phyloP scores from a whole-genome alignment of 2,888 invertebrate species.

The Deilephila porcellus region DNA sequence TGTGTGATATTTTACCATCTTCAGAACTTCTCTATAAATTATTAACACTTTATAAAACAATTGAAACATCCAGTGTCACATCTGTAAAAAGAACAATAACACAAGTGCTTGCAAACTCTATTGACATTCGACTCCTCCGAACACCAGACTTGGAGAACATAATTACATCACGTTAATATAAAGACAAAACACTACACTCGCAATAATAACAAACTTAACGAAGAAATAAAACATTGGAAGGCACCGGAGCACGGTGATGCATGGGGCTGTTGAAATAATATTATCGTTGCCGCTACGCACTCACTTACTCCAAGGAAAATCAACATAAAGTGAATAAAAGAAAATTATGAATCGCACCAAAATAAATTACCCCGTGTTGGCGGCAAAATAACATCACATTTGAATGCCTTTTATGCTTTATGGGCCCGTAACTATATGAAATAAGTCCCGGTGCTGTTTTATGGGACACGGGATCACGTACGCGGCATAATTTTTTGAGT shows the following conservation, averaged over 20 bases:
- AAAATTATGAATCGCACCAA: constrained; percentile 84
- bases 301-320: constrained; percentile 82
- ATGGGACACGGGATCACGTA: constrained; percentile 81
- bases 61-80: not conserved
- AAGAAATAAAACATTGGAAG: constrained; percentile 71
- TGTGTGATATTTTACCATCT: too few species aligned
- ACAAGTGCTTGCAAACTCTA: not conserved
- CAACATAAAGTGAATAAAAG: constrained; percentile 86
- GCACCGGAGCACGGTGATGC: constrained; percentile 67
- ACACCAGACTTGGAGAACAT: constrained; percentile 28
- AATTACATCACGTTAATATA: constrained; percentile 39
- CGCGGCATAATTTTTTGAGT: constrained; percentile 78
- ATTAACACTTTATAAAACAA: too few species aligned
- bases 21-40: too few species aligned
- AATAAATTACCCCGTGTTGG: constrained; percentile 84
- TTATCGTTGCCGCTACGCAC: constrained; percentile 82
- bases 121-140: not conserved
- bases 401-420: constrained; percentile 85
- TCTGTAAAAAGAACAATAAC: not conserved
- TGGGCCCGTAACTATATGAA: constrained; percentile 82
- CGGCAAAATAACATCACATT: constrained; percentile 85
- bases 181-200: constrained; percentile 46
- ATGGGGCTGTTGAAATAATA: constrained; percentile 83
- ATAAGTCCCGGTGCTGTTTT: constrained; percentile 77
- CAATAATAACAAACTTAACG: constrained; percentile 72